Evolutionary conservation across 2,888 invertebrate genomes (phyloP), one percentile per base, ranked within the genome.

Genomic region (Alloscopus bannaensis): DNA sequence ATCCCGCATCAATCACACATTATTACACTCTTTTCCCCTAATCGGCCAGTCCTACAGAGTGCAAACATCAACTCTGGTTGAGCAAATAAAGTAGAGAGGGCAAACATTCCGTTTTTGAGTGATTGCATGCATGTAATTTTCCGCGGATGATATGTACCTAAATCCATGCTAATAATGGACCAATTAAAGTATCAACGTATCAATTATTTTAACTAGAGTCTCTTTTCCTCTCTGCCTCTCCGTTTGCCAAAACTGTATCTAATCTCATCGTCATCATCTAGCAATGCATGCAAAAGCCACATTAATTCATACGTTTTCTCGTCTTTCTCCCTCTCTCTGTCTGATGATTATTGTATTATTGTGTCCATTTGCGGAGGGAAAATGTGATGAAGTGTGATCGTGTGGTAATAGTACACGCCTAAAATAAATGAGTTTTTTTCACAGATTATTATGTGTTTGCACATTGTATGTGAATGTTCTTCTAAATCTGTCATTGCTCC

Each of bases 201-300:
- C 65, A 65, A 65, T 65, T 65, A 62, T 42, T 42, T 42, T 42
- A 62, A 62, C 40, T 28, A 62, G 40, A n/a, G 42, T 40, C n/a
- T n/a, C n/a, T n/a, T n/a, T n/a, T n/a, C n/a, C n/a, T n/a, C n/a
- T n/a, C n/a, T n/a, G n/a, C n/a, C n/a, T n/a, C n/a, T n/a, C n/a
- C n/a, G n/a, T n/a, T n/a, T n/a, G n/a, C 40, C 62, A 29, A 71
- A 70, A 70, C 59, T 59, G 62, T 40, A 40, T 62, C 60, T 62
- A 70, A 50, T 57, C 60, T 59, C 22, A 29, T 24, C 29, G 18
- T 69, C 36, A 24, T 28, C 31, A n/a, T n/a, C n/a, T n/a, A n/a
- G n/a, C n/a, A 47, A 62, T 47, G 36, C 72, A 73, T 73, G 72
- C 72, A 65, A 73, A 55, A 8, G 11, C 55, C 72, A 65, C 55